Conservation (phyloP, 2,888 invertebrate genomes). For the Yponomeuta plumbellus region DNA sequence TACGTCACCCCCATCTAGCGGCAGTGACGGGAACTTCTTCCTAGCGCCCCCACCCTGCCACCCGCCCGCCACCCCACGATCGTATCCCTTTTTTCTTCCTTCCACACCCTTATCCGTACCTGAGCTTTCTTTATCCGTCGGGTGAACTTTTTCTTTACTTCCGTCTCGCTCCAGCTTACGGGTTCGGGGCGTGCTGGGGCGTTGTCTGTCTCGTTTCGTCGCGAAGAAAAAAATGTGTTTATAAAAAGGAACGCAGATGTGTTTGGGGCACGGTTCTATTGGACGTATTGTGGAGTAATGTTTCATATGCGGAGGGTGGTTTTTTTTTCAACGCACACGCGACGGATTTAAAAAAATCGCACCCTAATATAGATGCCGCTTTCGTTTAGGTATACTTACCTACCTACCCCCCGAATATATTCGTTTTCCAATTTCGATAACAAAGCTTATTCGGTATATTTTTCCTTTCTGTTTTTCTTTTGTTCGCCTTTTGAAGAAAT, state of each 20-base stretch:
- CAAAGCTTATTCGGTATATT: conserved; percentile 53
- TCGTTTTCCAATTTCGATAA: conserved; percentile 73
- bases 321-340: conserved; percentile 58
- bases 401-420: conserved; percentile 36
- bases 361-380: conserved; percentile 53
- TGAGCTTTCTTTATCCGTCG: conserved; percentile 74
- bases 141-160: conserved; percentile 65
- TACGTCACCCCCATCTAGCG: conserved; percentile 67
- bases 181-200: not conserved
- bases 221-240: conserved; percentile 71
- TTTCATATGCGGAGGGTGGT: conserved; percentile 65
- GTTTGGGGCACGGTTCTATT: conserved; percentile 58
- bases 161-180: conserved; percentile 46
- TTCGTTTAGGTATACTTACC: conserved; percentile 60
- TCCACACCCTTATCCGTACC: conserved; percentile 75
- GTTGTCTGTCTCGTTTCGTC: conserved; percentile 39
- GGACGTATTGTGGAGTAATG: conserved; percentile 68
- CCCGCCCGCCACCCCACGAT: conserved; percentile 54
- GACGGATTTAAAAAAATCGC: conserved; percentile 61
- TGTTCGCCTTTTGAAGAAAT: conserved; percentile 48
- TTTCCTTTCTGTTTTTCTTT: conserved; percentile 42
- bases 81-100: conserved; percentile 73
- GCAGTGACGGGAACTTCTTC: conserved; percentile 50
- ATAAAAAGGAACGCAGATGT: conserved; percentile 65
- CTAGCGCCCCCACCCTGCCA: conserved; percentile 40